Base-by-base conservation (phyloP, 2,113 vertebrate species). In the Protobothrops flavoviridis region DNA sequence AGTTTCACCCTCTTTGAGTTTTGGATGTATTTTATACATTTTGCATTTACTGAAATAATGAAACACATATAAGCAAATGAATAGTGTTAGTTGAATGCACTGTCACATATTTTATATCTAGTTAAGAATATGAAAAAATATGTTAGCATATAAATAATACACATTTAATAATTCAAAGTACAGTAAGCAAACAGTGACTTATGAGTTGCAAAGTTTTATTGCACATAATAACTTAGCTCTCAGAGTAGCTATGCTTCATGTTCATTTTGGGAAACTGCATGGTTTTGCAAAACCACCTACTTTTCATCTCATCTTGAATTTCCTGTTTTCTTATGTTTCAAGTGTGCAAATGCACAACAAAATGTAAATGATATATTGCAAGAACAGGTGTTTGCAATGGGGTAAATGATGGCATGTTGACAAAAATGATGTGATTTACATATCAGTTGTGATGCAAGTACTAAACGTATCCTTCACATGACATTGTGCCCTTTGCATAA, bases 171-270 rank as follows among this genome's bases (percentile, higher is more conserved):
- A 23, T 2, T 29, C 3, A 45, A 39, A 48, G 10, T 1, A 6
- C 0, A 52, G 0, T 7, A 9, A 29, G 10, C 26, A 3, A 20
- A 0, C 4, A 87, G 55, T 21, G 43, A 12, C 0, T 5, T 29
- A 10, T 86, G 88, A 61, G 0, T 3, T 29, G 29, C 3, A 3
- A 8, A 43, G 3, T 0, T 0, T 2, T 5, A 1, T 91, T 74
- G 52, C 24, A 20, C 4, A 1, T 4, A 87, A 20, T 50, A 52
- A 53, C 11, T 26, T 89, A 57, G 39, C 29, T 88, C 21, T n/a
- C 23, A 64, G 53, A 26, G 0, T 0, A 1, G 45, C 4, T 1
- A 50, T 50, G 2, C 7, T 55, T 17, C 20, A 64, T 0, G 2
- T 23, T n/a, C 0, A 0, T 33, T 9, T 15, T 1, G 24, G 85